Base-by-base conservation (phyloP, 2,888 invertebrate genomes). In the Xestoiulus laeticollis region DNA sequence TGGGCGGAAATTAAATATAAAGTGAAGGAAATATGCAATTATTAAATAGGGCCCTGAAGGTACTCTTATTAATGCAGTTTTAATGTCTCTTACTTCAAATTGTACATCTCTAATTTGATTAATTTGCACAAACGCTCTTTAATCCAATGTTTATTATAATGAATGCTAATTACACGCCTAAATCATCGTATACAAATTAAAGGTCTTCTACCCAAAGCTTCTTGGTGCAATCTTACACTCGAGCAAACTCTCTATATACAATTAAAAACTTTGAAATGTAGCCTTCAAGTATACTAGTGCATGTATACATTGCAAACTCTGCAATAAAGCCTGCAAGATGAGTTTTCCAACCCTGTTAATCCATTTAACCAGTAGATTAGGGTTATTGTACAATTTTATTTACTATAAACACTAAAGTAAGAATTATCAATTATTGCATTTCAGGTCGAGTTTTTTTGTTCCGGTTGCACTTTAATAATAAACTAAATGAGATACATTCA, bases 61-160 rank as follows among this genome's bases (percentile, higher is more conserved):
- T n/a, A 59, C 38, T n/a, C 8, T 12, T 68, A 68, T 68, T 68
- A 68, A 68, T 68, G 68, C 26, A 68, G 26, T 68, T 26, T 68
- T 68, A 26, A 1, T 68, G 68, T 68, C 22, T 22, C 68, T 1
- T 68, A 68, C 68, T 12, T n/a, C 10, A 68, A 26, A 68, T 68
- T 22, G 22, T 68, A 12, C 68, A 68, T 26, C 22, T 26, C 12
- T 68, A 68, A 68, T 68, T 68, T 68, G 68, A 68, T 68, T 68
- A 68, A 59, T 6, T 59, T 26, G 68, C 26, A 26, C 22, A 22
- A 8, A 1, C 12, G 26, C 68, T 68, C 68, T 68, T 26, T 68
- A 68, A 68, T 68, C 22, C 68, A 68, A 26, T 68, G 68, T 68
- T 26, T 68, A 68, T 68, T 22, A 22, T 68, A 68, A 68, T 68